Percentiles rank a stretch among this genome's conserved stretches.
These are phyloP conservation scores for Dendrocincla fuliginosa DNA, from an alignment of 2,797 vertebrate genomes.

Conservation along the genomic window DNA sequence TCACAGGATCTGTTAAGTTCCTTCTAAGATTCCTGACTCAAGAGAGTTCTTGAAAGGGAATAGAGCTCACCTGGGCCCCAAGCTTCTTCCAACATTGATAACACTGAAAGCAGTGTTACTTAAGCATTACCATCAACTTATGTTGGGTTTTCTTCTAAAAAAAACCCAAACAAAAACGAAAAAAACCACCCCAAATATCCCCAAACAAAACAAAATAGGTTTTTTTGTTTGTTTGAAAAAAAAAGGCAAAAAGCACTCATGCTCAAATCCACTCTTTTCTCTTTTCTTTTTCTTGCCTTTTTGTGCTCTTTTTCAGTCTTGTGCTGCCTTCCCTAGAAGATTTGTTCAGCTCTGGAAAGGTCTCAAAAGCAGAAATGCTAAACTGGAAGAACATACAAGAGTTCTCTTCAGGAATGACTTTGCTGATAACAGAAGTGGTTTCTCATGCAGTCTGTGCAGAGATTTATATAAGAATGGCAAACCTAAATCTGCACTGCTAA, in stretches of 20 bases:
- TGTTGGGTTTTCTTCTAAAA: not conserved
- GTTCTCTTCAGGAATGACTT: not conserved
- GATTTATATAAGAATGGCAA: not conserved
- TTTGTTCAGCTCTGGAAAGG: not conserved
- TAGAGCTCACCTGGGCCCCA: not conserved
- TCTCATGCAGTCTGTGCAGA: not conserved
- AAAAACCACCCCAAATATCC: no score
- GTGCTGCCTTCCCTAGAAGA: not conserved
- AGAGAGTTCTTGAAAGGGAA: not conserved
- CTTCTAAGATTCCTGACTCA: not conserved
- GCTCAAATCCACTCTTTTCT: not conserved
- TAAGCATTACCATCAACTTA: not conserved
- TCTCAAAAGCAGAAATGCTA: not conserved
- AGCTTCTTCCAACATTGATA: not conserved
- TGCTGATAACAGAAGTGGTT: not conserved
- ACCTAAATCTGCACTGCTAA: not conserved
- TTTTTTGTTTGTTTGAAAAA: not conserved
- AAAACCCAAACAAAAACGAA: not conserved
- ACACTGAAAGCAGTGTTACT: not conserved
- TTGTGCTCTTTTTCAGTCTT: not conserved
- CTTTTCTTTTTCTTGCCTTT: no score
- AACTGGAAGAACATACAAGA: not conserved
- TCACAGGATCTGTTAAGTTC: not conserved
- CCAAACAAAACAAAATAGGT: not conserved
- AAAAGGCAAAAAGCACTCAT: rapidly evolving